These are phyloP conservation scores for Bombus sibiricus DNA, from an alignment of 1,140 invertebrate genomes.

Conservation along the genomic window DNA sequence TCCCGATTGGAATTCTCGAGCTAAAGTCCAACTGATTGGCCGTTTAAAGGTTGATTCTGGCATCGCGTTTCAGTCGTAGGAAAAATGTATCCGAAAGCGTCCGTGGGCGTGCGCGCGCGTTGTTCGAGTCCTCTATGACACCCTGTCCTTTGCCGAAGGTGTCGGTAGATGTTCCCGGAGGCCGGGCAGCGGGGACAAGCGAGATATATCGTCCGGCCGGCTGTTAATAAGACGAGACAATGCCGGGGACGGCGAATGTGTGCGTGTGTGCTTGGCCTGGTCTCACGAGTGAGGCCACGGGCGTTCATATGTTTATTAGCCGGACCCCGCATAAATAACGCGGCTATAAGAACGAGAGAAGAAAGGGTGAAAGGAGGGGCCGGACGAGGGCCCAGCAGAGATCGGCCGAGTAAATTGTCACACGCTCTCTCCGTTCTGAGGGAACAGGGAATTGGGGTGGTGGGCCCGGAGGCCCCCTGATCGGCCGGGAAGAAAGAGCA, in stretches of 20 bases:
- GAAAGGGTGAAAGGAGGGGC: conserved; percentile 45
- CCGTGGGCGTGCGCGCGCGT: conserved; percentile 55
- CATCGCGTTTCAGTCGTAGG: neutral
- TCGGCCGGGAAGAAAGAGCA: conserved; percentile 51
- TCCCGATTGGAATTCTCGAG: too few species aligned
- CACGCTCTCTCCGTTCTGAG: conserved; percentile 78
- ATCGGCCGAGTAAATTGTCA: conserved; percentile 82
- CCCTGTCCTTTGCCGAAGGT: conserved; percentile 64
- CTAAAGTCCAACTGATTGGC: too few species aligned
- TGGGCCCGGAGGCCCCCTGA: conserved; percentile 39
- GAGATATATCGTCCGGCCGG: conserved; percentile 76
- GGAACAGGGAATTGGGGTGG: conserved; percentile 74
- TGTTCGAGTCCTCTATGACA: conserved; percentile 62
- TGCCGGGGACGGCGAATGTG: conserved; percentile 64
- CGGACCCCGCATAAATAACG: conserved; percentile 82
- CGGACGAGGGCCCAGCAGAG: conserved; percentile 57
- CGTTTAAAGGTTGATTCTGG: neutral
- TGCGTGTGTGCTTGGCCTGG: conserved; percentile 48
- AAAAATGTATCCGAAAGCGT: conserved; percentile 37
- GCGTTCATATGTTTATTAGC: conserved; percentile 84
- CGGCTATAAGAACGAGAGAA: conserved; percentile 76
- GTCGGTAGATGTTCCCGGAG: conserved; percentile 60
- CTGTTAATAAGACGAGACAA: conserved; percentile 81
- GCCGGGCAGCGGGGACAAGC: conserved; percentile 58
- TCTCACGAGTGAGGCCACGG: conserved; percentile 61